Conservation (phyloP, 2,113 vertebrate species). For the Bettongia penicillata region DNA sequence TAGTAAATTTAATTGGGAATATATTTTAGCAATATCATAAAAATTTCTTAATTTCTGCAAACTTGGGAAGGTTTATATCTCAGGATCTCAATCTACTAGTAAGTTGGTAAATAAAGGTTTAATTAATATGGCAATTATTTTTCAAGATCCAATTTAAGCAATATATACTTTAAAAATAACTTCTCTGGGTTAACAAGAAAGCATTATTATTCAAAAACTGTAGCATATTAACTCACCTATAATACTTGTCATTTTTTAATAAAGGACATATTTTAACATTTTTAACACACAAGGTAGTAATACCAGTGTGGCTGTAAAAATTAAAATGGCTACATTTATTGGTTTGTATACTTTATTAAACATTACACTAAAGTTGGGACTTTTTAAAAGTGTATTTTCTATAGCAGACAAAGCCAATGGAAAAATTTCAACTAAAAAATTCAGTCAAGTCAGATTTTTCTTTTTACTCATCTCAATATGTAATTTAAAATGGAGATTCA, state of each 20-base stretch:
- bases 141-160: slow-evolving; percentile 25
- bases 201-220: slow-evolving; percentile 4
- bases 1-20: background rate
- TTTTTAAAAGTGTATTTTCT: slow-evolving; percentile 23
- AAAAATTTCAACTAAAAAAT: slow-evolving; percentile 22
- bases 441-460: slow-evolving; percentile 19
- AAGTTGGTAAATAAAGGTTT: slow-evolving; percentile 44
- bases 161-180: background rate
- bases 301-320: background rate
- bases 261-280: slow-evolving; percentile 27
- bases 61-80: background rate
- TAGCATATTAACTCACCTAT: slow-evolving; percentile 22
- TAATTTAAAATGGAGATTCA: slow-evolving; percentile 19
- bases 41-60: slow-evolving; percentile 35
- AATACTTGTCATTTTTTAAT: slow-evolving; percentile 19
- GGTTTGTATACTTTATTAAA: slow-evolving; percentile 33
- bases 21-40: slow-evolving; percentile 10
- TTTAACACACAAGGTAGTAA: background rate
- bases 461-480: slow-evolving; percentile 8
- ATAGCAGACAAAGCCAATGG: slow-evolving; percentile 19
- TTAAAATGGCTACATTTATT: slow-evolving; percentile 36
- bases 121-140: slow-evolving; percentile 44
- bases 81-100: background rate
- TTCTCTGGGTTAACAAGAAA: slow-evolving; percentile 17
- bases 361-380: background rate